Evolutionary conservation across 1,140 invertebrate species (phyloP).

Genomic region (Leptoteleia sp.): DNA sequence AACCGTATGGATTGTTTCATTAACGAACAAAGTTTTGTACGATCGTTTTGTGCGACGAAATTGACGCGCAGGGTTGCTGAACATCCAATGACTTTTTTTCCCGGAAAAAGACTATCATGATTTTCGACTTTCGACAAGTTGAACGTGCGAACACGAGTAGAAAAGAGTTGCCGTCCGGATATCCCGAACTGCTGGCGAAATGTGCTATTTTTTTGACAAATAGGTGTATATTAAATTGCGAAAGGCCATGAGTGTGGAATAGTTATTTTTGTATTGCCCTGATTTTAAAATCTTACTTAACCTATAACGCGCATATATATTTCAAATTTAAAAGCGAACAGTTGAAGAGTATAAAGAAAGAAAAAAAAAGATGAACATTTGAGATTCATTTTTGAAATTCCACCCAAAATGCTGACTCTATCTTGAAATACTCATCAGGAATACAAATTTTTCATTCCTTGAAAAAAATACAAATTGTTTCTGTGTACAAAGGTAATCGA

Average conservation of each 20-base stretch:
- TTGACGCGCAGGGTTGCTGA: slow-evolving; percentile 47
- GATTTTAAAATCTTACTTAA: slow-evolving; percentile 10
- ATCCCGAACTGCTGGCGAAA: slow-evolving; percentile 49
- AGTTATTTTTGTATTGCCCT: slow-evolving; percentile 47
- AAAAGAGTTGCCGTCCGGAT: slow-evolving; percentile 56
- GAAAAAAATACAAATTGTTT: slow-evolving; percentile 12
- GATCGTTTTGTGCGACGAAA: slow-evolving; percentile 19
- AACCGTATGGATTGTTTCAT: slow-evolving; percentile 31
- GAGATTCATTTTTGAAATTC: neutral
- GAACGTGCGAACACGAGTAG: slow-evolving; percentile 23
- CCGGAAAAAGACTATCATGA: slow-evolving; percentile 19
- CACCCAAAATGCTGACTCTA: neutral
- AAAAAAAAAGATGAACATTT: too few relatives aligned
- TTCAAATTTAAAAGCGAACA: too few relatives aligned
- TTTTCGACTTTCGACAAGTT: slow-evolving; percentile 11
- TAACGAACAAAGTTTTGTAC: slow-evolving; percentile 22
- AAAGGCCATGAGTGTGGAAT: slow-evolving; percentile 13
- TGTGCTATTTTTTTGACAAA: slow-evolving; percentile 46
- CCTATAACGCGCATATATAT: slow-evolving; percentile 2
- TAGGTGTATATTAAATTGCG: slow-evolving; percentile 43
- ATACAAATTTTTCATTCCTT: slow-evolving; percentile 13
- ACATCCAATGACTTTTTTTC: slow-evolving; percentile 28
- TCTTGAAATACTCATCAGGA: slow-evolving; percentile 4
- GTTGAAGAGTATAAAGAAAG: too few relatives aligned
- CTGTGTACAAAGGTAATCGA: slow-evolving; percentile 4